Evolutionary conservation across 2,888 invertebrate species (phyloP), one percentile per base, ranked within the genome.

Genomic region (Abrostola tripartita): DNA sequence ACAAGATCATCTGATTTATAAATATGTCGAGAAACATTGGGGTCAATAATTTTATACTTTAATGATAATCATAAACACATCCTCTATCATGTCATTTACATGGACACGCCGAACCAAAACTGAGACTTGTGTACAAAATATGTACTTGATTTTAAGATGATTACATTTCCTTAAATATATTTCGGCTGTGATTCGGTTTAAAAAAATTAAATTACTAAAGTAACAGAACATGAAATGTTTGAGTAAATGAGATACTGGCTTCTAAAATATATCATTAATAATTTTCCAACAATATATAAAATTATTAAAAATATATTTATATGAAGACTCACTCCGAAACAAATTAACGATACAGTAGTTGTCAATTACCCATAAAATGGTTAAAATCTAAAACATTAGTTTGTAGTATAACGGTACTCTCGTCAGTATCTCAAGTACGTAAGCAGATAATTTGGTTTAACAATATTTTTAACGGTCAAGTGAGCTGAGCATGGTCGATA

Each of bases 121-220:
- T 69, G 76, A 78, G 75, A 66, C 66, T 66, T 65, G 55, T 73
- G 58, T 71, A 42, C 47, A 59, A 10, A n/a, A 44, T 47, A 36
- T 58, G 11, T 36, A 52, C n/a, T 50, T 36, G 36, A 50, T 50
- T 42, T 40, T 57, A 63, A 64, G 44, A 52, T 69, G 63, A 54
- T 65, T 57, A 44, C 70, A 52, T 35, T 47, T 60, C 50, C 44
- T 37, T 65, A 70, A 61, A 38, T 65, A 65, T 57, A 58, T 65
- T 54, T 70, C 76, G 62, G 70, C 63, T 73, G 70, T 73, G 79
- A 78, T 78, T 77, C 76, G 79, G 76, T 70, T 24, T 24, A 2
- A 24, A 70, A 37, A 63, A 40, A 38, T 71, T 14, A 55, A 74
- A 61, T 64, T 56, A 58, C 59, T 67, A 55, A 64, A 54, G 50